Evolutionary conservation across 1,140 invertebrate genomes (phyloP).

Genomic region (Acromyrmex echinatior): DNA sequence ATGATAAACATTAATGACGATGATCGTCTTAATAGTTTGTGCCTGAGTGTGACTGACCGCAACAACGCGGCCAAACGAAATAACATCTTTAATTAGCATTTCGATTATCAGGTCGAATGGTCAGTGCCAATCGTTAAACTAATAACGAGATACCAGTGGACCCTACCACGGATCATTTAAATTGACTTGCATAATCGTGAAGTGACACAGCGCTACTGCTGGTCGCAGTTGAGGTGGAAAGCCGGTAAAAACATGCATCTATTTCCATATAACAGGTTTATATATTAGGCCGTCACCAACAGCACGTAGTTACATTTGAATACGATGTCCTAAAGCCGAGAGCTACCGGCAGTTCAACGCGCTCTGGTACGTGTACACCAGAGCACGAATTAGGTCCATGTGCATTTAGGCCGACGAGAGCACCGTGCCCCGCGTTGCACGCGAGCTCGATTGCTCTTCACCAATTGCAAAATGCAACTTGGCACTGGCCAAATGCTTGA

Average conservation of each 20-base stretch:
- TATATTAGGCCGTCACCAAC: conserved; percentile 85
- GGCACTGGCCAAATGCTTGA: conserved; percentile 67
- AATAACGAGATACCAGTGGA: conserved; percentile 77
- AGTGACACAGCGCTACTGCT: conserved; percentile 67
- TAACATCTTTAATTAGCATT: conserved; percentile 72
- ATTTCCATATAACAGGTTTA: conserved; percentile 87
- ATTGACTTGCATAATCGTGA: conserved; percentile 84
- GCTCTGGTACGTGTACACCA: conserved; percentile 71
- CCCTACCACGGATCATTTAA: conserved; percentile 81
- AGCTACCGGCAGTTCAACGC: conserved; percentile 58
- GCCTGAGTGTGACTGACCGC: conserved; percentile 46
- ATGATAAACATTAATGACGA: conserved; percentile 68
- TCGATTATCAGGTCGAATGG: conserved; percentile 67
- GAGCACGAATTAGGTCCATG: conserved; percentile 79
- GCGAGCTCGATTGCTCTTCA: conserved; percentile 63
- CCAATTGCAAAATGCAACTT: conserved; percentile 74
- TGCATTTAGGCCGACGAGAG: conserved; percentile 57
- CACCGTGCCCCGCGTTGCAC: conserved; percentile 46
- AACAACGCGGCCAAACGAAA: conserved; percentile 63
- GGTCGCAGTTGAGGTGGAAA: conserved; percentile 77
- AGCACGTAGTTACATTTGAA: conserved; percentile 86
- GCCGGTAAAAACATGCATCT: conserved; percentile 86
- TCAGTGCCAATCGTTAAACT: conserved; percentile 71
- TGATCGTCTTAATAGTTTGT: conserved; percentile 64
- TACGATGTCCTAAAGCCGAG: conserved; percentile 85